phyloP scores from a whole-genome alignment of 2,797 vertebrate genomes.

The Cetoscarus ocellatus region DNA sequence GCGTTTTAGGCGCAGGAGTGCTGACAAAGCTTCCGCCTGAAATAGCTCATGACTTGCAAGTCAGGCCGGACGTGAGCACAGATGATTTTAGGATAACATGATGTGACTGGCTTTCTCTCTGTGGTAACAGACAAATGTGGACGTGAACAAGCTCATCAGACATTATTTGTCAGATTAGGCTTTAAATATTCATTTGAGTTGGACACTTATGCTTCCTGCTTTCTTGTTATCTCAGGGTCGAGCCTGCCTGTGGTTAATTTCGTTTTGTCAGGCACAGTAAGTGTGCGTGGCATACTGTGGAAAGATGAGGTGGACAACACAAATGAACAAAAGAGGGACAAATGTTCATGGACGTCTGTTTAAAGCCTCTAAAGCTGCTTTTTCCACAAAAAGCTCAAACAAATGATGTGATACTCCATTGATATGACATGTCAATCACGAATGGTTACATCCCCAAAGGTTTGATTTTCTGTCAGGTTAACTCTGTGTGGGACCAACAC shows the following conservation, averaged over 20 bases:
- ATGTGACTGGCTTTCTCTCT: slow-evolving; percentile 23
- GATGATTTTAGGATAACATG: slow-evolving; percentile 51
- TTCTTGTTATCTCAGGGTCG: background rate
- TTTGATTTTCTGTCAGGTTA: too few relatives aligned
- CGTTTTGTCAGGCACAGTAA: too few relatives aligned
- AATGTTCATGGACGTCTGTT: too few relatives aligned
- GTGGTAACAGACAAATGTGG: slow-evolving; percentile 9
- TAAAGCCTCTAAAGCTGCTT: too few relatives aligned
- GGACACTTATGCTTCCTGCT: background rate
- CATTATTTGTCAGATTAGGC: background rate
- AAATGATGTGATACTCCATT: too few relatives aligned
- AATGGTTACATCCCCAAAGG: too few relatives aligned
- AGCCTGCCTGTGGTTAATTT: too few relatives aligned
- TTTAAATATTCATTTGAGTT: background rate
- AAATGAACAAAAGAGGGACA: too few relatives aligned
- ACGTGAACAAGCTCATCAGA: background rate
- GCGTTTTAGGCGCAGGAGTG: slow-evolving; percentile 65
- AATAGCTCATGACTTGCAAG: slow-evolving; percentile 81
- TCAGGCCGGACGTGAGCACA: slow-evolving; percentile 42
- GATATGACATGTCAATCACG: too few relatives aligned
- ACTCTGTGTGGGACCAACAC: too few relatives aligned
- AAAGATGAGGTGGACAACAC: too few relatives aligned
- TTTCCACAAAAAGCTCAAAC: too few relatives aligned
- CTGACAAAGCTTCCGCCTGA: slow-evolving; percentile 78
- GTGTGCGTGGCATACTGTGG: background rate